Conservation (phyloP, 2,113 vertebrate genomes). For the Podocnemis expansa region DNA sequence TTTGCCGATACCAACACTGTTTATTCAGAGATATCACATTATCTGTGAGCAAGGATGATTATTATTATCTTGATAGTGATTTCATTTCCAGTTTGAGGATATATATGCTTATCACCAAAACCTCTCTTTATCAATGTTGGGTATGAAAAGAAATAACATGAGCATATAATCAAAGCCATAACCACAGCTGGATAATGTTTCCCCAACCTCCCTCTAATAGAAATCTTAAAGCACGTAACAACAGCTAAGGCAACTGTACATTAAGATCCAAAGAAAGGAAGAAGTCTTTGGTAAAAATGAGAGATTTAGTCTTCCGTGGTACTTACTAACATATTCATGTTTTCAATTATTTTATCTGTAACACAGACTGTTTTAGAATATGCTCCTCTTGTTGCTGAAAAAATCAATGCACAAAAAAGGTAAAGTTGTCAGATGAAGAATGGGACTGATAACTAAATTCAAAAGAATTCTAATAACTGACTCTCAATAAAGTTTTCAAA, state of each 20-base stretch:
- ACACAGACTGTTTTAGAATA: not conserved
- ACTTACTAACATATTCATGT: not conserved
- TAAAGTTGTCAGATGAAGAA: not conserved
- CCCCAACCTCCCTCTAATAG: not conserved
- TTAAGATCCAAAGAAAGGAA: not conserved
- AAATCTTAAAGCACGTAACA: not conserved
- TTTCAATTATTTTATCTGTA: not conserved
- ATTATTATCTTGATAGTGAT: not conserved
- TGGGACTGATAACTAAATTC: not conserved
- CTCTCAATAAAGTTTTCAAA: not conserved
- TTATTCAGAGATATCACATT: not conserved
- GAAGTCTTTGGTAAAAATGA: not conserved
- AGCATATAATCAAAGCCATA: rapidly evolving
- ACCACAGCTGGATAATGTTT: rapidly evolving
- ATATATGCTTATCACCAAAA: not conserved
- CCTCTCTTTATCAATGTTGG: not conserved
- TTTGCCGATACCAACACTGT: rapidly evolving
- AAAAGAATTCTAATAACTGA: not conserved
- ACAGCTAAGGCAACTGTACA: not conserved
- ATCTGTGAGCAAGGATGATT: not conserved
- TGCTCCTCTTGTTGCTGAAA: not conserved
- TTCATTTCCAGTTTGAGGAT: not conserved
- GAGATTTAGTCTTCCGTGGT: not conserved
- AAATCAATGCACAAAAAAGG: not conserved
- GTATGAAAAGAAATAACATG: not conserved